Evolutionary conservation across 2,113 vertebrate genomes (phyloP), one percentile per base, ranked within the genome.

Genomic region (Coryphaenoides rupestris): DNA sequence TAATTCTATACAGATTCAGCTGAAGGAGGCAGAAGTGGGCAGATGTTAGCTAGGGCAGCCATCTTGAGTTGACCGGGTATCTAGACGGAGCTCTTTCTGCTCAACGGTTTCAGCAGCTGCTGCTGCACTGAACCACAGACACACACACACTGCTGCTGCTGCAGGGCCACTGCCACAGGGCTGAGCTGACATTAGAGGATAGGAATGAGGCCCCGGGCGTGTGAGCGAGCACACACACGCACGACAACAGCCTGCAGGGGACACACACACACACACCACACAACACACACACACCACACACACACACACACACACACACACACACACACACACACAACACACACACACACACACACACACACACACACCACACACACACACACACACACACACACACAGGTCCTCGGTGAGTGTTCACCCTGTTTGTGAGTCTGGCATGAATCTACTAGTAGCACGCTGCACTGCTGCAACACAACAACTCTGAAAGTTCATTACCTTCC

Each of bases 171-270:
- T 46, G 62, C 68, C 72, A 45, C 17, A 17, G 65, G 69, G 63
- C 56, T 21, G 57, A 46, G 66, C 69, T 75, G 73, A 75, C 69
- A 75, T 69, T 60, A 73, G 2, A 69, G 66, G 69, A 73, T 21
- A 70, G 69, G 77, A 75, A 75, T 73, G 77, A 73, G 56, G 66
- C 62, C 69, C 72, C 76, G 71, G 71, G 68, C 33, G 13, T 7
- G 33, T 40, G n/a, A n/a, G 7, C 33, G 1, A 7, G 28, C 28
- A 33, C 28, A 33, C 28, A 3, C 28, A 33, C 28, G 28, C 28
- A 68, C 50, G 50, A 62, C n/a, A 26, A 58, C 62, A 3, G 62
- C 69, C 55, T 49, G 59, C 55, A 28, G 73, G 9, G n/a, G n/a
- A n/a, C 54, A 14, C 55, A 62, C 65, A 40, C 26, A n/a, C 68